Evolutionary conservation across 92 coral and sea anemone genomes (phyloP), one percentile per base, ranked within the genome.

Genomic region (Isaurus tuberculatus): DNA sequence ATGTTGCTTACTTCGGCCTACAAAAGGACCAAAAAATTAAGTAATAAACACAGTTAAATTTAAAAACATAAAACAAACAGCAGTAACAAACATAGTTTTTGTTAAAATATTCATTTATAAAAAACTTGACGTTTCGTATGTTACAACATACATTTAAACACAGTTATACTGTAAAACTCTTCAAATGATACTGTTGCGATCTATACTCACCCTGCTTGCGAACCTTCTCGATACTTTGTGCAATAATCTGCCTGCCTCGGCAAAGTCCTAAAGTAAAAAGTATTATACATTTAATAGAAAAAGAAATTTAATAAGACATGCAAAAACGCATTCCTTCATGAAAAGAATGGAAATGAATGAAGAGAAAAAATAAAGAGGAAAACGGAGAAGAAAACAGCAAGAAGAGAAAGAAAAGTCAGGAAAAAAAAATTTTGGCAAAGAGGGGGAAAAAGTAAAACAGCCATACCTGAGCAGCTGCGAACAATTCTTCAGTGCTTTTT

Each of bases 161-260:
- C 7, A 25, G 2, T 15, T 60, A 51, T 51, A 19, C 19, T 17
- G 4, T 2, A 16, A 14, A 51, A 51, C 5, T 19, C 22, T 55
- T 19, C 13, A n/a, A 55, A 25, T 22, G 32, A 26, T 3, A 63
- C 46, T 13, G 11, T 1, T 40, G 13, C 46, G 46, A n/a, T n/a
- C 14, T 23, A 25, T 73, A 20, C 72, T 80, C 66, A 94, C 98
- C 93, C 94, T 92, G 30, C 89, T 60, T 44, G 93, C 92, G 83
- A 86, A 90, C 57, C 87, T 86, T 70, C 95, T 85, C 61, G 97
- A 89, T 7, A 95, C 92, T 79, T 88, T 92, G 84, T 93, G 90
- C 57, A 95, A 84, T 53, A 91, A 90, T 36, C 91, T 71, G 51
- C 98, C 98, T 36, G 94, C 85, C 28, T 95, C 97, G 25, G 97